A percentile compares a stretch with the other conserved stretches of the same genome.
These are phyloP conservation scores for Labroides dimidiatus DNA, from an alignment of 2,797 vertebrate species.

Conservation along the genomic window DNA sequence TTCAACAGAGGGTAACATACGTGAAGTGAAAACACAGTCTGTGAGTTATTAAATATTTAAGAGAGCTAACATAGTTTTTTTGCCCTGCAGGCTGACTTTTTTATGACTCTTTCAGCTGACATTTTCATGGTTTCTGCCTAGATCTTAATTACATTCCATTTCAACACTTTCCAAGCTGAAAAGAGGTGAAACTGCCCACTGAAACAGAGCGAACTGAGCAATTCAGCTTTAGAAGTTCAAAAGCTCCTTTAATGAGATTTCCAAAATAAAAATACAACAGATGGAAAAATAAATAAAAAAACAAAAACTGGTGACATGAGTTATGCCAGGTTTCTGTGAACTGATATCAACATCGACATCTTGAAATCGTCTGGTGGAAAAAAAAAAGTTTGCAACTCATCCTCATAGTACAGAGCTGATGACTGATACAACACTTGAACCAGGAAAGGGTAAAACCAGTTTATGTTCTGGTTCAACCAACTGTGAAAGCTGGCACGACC, in stretches of 20 bases:
- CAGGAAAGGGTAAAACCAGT: background rate
- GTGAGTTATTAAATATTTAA: background rate
- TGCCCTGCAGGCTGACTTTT: background rate
- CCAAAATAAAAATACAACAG: background rate
- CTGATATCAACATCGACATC: background rate
- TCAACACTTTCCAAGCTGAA: background rate
- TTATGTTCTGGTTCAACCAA: background rate
- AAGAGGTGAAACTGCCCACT: background rate
- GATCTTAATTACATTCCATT: background rate
- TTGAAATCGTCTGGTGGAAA: background rate
- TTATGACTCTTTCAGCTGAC: background rate
- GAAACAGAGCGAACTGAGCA: background rate
- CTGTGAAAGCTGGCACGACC: background rate
- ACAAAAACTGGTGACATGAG: background rate
- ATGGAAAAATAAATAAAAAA: too few species aligned
- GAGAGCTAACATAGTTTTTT: background rate
- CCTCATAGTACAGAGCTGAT: background rate
- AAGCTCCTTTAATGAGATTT: background rate
- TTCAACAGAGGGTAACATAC: too few species aligned
- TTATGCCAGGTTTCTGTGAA: background rate
- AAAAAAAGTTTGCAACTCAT: background rate
- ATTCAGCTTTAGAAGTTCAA: background rate
- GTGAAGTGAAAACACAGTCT: background rate
- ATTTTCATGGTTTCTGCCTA: background rate
- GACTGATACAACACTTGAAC: background rate